phyloP scores from a whole-genome alignment of 2,797 vertebrate genomes.

The Eidolon dupreanum region DNA sequence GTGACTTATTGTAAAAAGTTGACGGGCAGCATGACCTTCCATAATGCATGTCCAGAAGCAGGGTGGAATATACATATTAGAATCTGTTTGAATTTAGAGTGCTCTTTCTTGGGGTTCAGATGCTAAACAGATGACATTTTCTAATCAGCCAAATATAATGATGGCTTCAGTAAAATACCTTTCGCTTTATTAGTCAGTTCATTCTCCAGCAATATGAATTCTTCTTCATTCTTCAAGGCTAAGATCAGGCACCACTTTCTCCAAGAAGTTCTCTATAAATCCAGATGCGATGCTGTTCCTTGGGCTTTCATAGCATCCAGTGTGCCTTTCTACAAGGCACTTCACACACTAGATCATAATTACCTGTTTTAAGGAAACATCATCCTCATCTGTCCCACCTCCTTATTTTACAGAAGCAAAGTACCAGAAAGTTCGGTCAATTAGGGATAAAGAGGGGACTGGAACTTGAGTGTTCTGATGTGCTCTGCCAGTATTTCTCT shows the following conservation, averaged over 20 bases:
- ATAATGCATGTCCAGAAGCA: neutral
- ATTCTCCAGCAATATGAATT: neutral
- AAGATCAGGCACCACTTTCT: neutral
- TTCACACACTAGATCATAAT: neutral
- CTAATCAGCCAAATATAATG: neutral
- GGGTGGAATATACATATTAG: neutral
- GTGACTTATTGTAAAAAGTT: conserved; percentile 4
- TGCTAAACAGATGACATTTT: neutral
- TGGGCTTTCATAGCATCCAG: neutral
- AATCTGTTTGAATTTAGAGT: neutral
- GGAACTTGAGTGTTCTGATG: neutral
- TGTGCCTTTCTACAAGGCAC: neutral
- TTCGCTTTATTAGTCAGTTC: neutral
- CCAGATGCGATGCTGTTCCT: neutral
- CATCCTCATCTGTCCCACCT: neutral
- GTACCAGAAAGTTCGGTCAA: neutral
- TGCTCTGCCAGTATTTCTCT: neutral
- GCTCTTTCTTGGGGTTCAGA: neutral
- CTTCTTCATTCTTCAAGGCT: neutral
- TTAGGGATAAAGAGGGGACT: neutral
- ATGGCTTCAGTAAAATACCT: neutral
- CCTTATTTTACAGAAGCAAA: neutral
- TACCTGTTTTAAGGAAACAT: neutral
- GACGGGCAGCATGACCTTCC: neutral
- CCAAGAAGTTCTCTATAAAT: neutral